These are phyloP conservation scores for Henicopernis longicauda DNA, from an alignment of 2,113 vertebrate species.

Conservation along the genomic window DNA sequence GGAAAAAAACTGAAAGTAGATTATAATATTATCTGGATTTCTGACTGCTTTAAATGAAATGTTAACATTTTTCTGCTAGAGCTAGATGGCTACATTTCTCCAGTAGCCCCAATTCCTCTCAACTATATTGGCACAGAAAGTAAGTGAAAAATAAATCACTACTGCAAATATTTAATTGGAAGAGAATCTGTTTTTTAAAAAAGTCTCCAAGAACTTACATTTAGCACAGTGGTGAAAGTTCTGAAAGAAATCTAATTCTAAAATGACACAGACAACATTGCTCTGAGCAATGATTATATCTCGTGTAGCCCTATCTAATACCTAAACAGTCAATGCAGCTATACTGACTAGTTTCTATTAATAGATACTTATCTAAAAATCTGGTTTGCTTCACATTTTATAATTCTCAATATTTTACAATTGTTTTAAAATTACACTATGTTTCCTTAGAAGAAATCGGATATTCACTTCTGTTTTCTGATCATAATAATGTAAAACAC, in stretches of 20 bases:
- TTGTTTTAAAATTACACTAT: neutral
- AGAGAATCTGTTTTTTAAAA: neutral
- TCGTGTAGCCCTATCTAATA: rapidly evolving
- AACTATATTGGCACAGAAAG: neutral
- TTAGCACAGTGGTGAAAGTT: neutral
- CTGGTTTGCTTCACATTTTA: neutral
- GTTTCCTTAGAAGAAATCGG: neutral
- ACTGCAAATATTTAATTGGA: conserved; percentile 7
- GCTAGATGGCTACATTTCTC: conserved; percentile 1
- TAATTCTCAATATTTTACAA: neutral
- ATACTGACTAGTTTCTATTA: neutral
- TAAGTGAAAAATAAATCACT: neutral
- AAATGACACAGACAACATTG: neutral
- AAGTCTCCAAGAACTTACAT: conserved; percentile 2
- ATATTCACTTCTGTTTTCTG: neutral
- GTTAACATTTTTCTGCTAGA: neutral
- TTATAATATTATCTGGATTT: neutral
- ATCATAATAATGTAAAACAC: neutral
- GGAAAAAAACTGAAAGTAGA: neutral
- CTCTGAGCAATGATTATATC: neutral
- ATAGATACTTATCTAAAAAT: neutral
- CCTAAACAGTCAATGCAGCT: neutral
- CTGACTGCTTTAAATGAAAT: conserved; percentile 1
- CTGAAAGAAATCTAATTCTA: neutral
- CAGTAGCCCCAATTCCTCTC: neutral